Evolutionary conservation across 92 coral and sea anemone species (phyloP).

Genomic region (Porites cylindrica): DNA sequence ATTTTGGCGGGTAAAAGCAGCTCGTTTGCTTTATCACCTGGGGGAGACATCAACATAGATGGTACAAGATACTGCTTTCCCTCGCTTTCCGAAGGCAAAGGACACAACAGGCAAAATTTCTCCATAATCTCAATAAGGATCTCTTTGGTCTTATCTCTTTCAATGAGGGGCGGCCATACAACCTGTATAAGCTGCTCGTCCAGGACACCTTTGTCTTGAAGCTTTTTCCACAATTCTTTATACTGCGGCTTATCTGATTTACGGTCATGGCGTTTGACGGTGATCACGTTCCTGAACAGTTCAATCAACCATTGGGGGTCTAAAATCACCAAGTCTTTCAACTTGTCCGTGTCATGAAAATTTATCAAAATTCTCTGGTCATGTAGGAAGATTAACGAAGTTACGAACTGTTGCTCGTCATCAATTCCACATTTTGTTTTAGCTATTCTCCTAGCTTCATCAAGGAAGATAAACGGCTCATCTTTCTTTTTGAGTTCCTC

Average conservation of each 20-base stretch:
- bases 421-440: slow-evolving; percentile 10
- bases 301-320: slow-evolving; percentile 69
- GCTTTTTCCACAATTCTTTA: slow-evolving; percentile 26
- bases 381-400: slow-evolving; percentile 51
- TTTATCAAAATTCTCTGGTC: slow-evolving; percentile 57
- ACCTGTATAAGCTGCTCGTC: slow-evolving; percentile 9
- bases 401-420: not conserved
- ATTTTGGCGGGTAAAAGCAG: not conserved
- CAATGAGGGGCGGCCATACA: slow-evolving; percentile 1
- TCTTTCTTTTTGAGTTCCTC: not conserved
- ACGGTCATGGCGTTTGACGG: slow-evolving; percentile 35
- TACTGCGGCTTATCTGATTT: not conserved
- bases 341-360: slow-evolving; percentile 35
- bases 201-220: slow-evolving; percentile 50
- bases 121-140: slow-evolving; percentile 43
- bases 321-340: slow-evolving; percentile 32
- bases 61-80: slow-evolving; percentile 41
- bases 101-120: slow-evolving; percentile 44
- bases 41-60: slow-evolving; percentile 43
- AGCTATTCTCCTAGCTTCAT: slow-evolving; percentile 43
- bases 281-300: slow-evolving; percentile 56
- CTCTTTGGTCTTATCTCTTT: not conserved
- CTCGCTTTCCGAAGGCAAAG: not conserved
- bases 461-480: slow-evolving; percentile 9
- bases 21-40: not conserved